Evolutionary conservation across 2,888 invertebrate species (phyloP), one percentile per base, ranked within the genome.

Genomic region (Drosophila mayaguana): DNA sequence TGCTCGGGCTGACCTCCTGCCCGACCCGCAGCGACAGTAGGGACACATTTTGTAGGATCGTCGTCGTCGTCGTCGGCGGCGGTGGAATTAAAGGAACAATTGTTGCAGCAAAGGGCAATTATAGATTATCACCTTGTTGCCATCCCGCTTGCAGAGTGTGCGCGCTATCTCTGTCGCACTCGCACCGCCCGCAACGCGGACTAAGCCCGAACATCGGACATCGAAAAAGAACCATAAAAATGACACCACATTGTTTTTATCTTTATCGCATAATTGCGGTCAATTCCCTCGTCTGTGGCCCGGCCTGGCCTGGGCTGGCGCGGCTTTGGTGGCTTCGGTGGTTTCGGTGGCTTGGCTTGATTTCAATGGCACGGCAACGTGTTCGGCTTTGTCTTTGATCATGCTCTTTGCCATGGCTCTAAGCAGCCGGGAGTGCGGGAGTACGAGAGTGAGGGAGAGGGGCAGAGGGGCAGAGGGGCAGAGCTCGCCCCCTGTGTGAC

Each of bases 181-280:
- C 59, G 36, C 54, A 57, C 51, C 81, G 66, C 72, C 75, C 73
- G 66, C 73, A 63, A 68, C 67, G 62, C 40, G 57, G 50, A 28
- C 55, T 54, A 12, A 42, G 22, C 38, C 60, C 22, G 22, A 22
- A n/a, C 63, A 16, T 57, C 61, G 63, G 50, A 46, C 60, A 72
- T 72, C 76, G 81, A 73, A 73, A 72, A 55, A 75, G 77, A 89
- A 87, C 87, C 85, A 89, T 85, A 87, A 89, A 85, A 89, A 89
- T 85, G 89, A 85, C 85, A 85, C 89, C 88, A 84, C 89, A 89
- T 89, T 89, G 89, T 85, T 87, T 70, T 85, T 89, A 85, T 85
- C 88, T 85, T 87, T 80, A 86, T 87, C 89, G 85, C 89, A 89
- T 86, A 86, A 89, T 86, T 86, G 85, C 89, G 85, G 85, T 86